Conservation (phyloP, 2,113 vertebrate genomes). For the Lepidothrix coronata region DNA sequence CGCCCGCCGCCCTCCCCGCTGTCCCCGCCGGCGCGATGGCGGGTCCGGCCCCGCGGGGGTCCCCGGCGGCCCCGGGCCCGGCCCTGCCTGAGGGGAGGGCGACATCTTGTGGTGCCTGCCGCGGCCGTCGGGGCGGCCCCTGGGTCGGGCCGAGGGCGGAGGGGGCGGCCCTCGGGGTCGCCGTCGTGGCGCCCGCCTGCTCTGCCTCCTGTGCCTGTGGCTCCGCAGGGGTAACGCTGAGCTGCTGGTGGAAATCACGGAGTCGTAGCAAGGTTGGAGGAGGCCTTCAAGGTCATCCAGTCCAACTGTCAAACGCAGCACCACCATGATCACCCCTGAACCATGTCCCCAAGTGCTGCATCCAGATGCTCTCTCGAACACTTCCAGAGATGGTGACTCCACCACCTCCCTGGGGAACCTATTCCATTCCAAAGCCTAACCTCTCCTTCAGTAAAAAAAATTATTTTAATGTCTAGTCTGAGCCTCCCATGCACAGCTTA, state of each 20-base stretch:
- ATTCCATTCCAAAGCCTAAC: neutral
- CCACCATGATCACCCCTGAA: neutral
- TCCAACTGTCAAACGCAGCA: neutral
- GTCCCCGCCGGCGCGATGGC: neutral
- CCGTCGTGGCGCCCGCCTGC: rapidly evolving
- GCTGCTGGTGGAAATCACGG: neutral
- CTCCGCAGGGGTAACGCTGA: no score
- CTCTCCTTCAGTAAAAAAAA: neutral
- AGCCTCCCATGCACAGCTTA: neutral
- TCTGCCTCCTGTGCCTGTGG: rapidly evolving
- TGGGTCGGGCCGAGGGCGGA: neutral
- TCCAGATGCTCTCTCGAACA: neutral
- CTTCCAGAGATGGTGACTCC: rapidly evolving
- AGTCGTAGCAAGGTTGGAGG: neutral
- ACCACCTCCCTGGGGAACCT: neutral
- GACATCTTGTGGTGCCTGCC: constrained; percentile 63
- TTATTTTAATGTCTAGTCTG: neutral
- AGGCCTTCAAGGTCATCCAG: neutral
- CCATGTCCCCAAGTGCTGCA: neutral
- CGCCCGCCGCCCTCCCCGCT: no score
- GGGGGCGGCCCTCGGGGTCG: neutral
- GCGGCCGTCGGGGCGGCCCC: neutral
- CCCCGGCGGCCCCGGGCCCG: neutral
- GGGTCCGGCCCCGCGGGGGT: neutral
- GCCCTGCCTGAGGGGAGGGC: constrained; percentile 55